These are phyloP conservation scores for Microtus richardsoni DNA, from an alignment of 2,113 vertebrate species.

Conservation along the genomic window DNA sequence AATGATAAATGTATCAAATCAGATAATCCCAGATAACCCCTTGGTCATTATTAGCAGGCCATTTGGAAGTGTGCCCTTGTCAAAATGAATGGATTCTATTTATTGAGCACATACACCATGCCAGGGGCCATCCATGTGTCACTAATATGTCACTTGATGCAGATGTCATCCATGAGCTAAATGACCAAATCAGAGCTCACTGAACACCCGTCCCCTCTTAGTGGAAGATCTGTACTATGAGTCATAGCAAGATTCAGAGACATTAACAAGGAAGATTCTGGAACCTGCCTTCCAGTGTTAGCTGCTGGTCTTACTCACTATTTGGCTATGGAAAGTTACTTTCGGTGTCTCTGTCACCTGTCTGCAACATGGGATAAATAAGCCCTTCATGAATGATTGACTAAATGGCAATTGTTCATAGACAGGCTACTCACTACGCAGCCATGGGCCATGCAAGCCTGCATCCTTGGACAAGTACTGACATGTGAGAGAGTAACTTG, in stretches of 20 bases:
- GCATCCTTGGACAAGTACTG: background rate
- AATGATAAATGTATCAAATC: slow-evolving; percentile 37
- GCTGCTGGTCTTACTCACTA: background rate
- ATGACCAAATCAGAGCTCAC: slow-evolving; percentile 14
- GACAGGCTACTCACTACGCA: background rate
- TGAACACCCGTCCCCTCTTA: background rate
- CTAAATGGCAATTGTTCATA: background rate
- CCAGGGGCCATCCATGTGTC: background rate
- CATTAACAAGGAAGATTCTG: background rate
- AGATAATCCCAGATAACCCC: slow-evolving; percentile 2
- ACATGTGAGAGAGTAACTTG: background rate
- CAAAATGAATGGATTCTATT: slow-evolving; percentile 61
- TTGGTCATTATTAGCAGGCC: slow-evolving; percentile 35
- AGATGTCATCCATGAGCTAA: slow-evolving; percentile 44
- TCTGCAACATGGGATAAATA: background rate
- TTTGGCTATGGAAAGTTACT: background rate
- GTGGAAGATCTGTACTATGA: background rate
- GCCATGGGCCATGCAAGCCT: fast-evolving
- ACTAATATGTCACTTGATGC: slow-evolving; percentile 37
- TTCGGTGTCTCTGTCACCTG: background rate
- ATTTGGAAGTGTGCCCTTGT: slow-evolving; percentile 31
- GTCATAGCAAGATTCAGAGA: background rate
- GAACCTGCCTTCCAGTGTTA: background rate
- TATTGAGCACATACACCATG: background rate
- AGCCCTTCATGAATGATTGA: background rate